Base-by-base conservation (phyloP, 2,888 invertebrate genomes). In the Pachydiplax longipennis region DNA sequence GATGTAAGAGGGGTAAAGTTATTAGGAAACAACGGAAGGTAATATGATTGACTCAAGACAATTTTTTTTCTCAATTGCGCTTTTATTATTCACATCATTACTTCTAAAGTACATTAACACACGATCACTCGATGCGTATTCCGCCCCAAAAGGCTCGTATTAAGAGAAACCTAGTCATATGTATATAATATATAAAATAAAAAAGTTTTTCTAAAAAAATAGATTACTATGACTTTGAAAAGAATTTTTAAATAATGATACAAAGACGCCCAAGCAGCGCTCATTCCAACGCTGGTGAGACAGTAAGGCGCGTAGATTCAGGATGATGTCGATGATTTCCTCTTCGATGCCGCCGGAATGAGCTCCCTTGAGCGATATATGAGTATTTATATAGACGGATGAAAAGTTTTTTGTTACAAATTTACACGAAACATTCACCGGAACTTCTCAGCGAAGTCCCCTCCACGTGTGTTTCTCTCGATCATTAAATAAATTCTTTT, bases 161-260 rank as follows among this genome's bases (percentile, higher is more conserved):
- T 61, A 87, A 61, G 40, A 87, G 87, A 87, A 61, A 87, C 61
- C 61, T 83, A 18, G 48, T 53, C 37, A 35, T 40, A 65, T 65
- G 61, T 87, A 87, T 87, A 65, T 82, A 53, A 44, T 82, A 87
- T 87, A 65, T 37, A 87, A 87, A 87, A 87, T 61, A 22, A 22
- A 31, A 65, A 83, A 65, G 37, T 61, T 37, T 48, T 61, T 37
- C 61, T 61, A 87, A 61, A 87, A 87, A 87, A 87, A 87, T 87
- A 87, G 87, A 61, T 87, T 65, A 87, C 87, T 87, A 87, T 87
- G 37, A 87, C 58, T 37, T 35, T 87, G 25, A 65, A 65, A 87
- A 61, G 87, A 61, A 61, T 37, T 87, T 87, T 87, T 87, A 87
- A 87, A 87, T 87, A 87, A 87, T 87, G 87, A 87, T n/a, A 61